Conservation (phyloP, 35 echinoderm and acorn worm species). For the Stichopus chloronotus region DNA sequence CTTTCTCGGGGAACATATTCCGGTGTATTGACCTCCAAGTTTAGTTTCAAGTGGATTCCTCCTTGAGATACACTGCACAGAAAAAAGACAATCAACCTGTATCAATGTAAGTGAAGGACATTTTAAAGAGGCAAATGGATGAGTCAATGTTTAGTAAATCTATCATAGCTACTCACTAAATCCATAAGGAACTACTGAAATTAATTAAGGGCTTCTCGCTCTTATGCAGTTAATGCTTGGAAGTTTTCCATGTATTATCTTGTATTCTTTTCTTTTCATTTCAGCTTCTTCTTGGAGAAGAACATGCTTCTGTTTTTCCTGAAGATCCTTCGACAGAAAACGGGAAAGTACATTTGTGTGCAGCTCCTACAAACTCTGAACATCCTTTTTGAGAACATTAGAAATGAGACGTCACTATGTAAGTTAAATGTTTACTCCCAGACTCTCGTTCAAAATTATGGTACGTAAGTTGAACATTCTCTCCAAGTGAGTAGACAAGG, state of each 20-base stretch:
- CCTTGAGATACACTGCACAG: too few species aligned
- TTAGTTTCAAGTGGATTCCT: too few species aligned
- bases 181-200: too few species aligned
- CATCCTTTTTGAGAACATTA: conserved; percentile 98
- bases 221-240: background rate
- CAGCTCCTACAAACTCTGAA: conserved; percentile 98
- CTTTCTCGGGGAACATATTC: too few species aligned
- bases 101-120: too few species aligned
- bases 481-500: background rate
- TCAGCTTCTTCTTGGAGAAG: conserved; percentile 98
- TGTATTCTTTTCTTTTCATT: conserved; percentile 29
- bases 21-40: too few species aligned
- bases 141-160: too few species aligned
- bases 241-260: background rate
- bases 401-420: conserved; percentile 98
- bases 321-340: conserved; percentile 92
- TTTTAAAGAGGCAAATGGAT: too few species aligned
- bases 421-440: conserved; percentile 38
- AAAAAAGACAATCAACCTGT: too few species aligned
- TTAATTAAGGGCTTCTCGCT: background rate
- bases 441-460: background rate
- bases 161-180: too few species aligned
- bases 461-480: background rate
- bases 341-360: conserved; percentile 89
- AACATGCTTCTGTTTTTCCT: conserved; percentile 97